These are phyloP conservation scores for Rhynchophorus ferrugineus DNA, from an alignment of 1,140 invertebrate genomes.

Conservation along the genomic window DNA sequence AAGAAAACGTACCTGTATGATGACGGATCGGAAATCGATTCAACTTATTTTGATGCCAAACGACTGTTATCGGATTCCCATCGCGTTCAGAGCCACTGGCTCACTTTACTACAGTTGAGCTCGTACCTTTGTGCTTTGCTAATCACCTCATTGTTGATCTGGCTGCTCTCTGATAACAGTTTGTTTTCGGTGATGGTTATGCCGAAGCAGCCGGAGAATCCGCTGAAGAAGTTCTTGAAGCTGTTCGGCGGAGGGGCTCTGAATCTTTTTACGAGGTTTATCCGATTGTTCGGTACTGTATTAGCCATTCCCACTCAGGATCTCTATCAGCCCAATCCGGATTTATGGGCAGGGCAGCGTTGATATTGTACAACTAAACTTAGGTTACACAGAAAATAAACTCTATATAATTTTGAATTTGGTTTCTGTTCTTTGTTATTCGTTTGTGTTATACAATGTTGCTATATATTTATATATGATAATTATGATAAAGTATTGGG, in stretches of 20 bases:
- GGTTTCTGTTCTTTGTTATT: too few relatives aligned
- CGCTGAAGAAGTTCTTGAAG: slow-evolving; percentile 17
- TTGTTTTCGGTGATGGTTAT: slow-evolving; percentile 15
- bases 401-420: too few relatives aligned
- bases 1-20: slow-evolving; percentile 20
- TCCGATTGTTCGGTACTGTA: slow-evolving; percentile 18
- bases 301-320: slow-evolving; percentile 18
- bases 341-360: too few relatives aligned
- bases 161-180: slow-evolving; percentile 21
- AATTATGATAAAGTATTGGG: too few relatives aligned
- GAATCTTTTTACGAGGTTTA: slow-evolving; percentile 14
- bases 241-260: slow-evolving; percentile 12
- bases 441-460: too few relatives aligned
- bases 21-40: slow-evolving; percentile 24
- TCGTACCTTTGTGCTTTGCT: slow-evolving; percentile 17
- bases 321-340: neutral
- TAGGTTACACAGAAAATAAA: too few relatives aligned
- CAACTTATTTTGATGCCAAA: slow-evolving; percentile 9
- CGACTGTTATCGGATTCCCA: neutral
- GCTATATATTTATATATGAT: too few relatives aligned
- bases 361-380: too few relatives aligned
- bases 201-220: slow-evolving; percentile 11
- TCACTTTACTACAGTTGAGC: slow-evolving; percentile 7
- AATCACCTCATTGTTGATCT: slow-evolving; percentile 19
- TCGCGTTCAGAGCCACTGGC: slow-evolving; percentile 8